phyloP scores from a whole-genome alignment of 2,113 vertebrate genomes.

The Anhinga rufa region DNA sequence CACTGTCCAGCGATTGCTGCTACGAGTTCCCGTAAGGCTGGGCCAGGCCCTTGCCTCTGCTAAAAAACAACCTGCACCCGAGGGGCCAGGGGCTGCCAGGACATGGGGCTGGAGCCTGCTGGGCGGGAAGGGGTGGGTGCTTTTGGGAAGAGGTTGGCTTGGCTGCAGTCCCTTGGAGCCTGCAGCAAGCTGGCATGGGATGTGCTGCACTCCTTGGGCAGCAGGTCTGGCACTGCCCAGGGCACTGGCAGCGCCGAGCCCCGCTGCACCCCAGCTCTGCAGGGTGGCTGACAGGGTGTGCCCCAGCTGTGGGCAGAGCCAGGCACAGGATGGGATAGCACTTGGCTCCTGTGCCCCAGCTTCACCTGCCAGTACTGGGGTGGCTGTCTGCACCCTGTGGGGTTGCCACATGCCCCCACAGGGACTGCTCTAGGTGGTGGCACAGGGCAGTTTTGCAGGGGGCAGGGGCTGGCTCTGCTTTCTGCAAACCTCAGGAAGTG shows the following conservation, averaged over 20 bases:
- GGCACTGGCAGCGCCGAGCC: not conserved
- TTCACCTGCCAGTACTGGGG: not conserved
- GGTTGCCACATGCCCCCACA: not conserved
- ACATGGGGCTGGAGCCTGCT: fast-evolving
- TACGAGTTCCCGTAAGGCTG: not conserved
- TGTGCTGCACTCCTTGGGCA: not conserved
- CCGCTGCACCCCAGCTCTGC: not conserved
- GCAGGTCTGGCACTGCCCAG: not conserved
- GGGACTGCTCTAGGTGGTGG: not conserved
- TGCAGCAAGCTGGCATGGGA: not conserved
- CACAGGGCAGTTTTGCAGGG: not conserved
- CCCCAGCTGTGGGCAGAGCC: not conserved
- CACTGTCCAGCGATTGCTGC: not conserved
- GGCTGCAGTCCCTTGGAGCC: not conserved
- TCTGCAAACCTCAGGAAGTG: not conserved
- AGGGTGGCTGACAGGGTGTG: fast-evolving
- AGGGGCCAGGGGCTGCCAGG: not conserved
- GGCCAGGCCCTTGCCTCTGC: not conserved
- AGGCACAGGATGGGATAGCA: not conserved
- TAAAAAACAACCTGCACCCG: not conserved
- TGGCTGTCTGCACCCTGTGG: too few species aligned
- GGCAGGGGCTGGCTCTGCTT: not conserved
- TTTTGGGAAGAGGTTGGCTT: not conserved
- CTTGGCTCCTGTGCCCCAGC: fast-evolving
- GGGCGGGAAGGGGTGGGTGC: not conserved